Conservation (phyloP, 53 echinoderm and acorn worm species). For the Actinopyga echinites region DNA sequence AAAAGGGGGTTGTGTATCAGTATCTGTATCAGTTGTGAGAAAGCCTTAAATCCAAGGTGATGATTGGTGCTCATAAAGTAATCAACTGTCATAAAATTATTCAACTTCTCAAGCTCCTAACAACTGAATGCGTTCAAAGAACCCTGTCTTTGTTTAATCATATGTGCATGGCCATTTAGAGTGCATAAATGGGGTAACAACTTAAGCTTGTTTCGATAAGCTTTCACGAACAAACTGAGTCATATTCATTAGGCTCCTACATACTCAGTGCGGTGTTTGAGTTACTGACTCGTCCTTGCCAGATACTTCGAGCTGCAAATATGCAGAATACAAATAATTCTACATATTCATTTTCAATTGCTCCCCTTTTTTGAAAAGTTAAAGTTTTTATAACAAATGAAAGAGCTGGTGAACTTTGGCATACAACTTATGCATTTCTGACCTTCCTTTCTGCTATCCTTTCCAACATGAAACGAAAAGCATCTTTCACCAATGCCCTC, state of each 20-base stretch:
- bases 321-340: not conserved
- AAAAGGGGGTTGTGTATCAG: too few species aligned
- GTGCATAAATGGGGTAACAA: not conserved
- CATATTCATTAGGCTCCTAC: not conserved
- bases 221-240: not conserved
- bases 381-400: not conserved
- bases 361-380: not conserved
- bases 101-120: not conserved
- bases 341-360: not conserved
- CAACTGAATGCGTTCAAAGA: not conserved
- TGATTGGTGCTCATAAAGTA: conserved; percentile 6
- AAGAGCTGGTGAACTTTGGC: not conserved
- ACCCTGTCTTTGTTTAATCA: not conserved
- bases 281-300: not conserved
- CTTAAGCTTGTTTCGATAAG: not conserved
- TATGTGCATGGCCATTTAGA: not conserved
- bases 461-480: not conserved
- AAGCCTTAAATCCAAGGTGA: not conserved
- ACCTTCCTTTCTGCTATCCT: not conserved
- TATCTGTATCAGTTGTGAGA: not conserved
- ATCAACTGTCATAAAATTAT: conserved; percentile 7
- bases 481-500: not conserved
- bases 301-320: not conserved
- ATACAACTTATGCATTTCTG: conserved; percentile 16
- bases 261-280: not conserved